A percentile compares a stretch with the other conserved stretches of the same genome.
These are phyloP conservation scores for Argya squamiceps DNA, from an alignment of 2,797 vertebrate species.

Conservation along the genomic window DNA sequence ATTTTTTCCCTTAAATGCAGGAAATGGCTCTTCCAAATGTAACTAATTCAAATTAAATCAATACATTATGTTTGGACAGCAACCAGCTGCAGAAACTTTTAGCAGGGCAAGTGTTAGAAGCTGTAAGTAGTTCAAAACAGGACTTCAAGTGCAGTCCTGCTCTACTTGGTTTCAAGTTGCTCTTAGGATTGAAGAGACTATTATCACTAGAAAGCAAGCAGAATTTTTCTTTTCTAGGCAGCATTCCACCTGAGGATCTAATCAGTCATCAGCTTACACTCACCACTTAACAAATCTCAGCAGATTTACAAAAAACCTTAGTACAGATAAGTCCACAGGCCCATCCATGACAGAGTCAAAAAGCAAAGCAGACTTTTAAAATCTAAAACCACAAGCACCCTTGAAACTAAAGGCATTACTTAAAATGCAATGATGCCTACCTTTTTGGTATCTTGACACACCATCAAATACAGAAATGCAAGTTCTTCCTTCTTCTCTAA, in stretches of 20 bases:
- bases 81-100: not conserved
- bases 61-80: not conserved
- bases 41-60: not conserved
- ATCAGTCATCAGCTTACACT: not conserved
- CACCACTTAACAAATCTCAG: not conserved
- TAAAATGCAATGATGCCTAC: not conserved
- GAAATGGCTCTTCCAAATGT: slow-evolving; percentile 38
- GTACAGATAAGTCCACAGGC: not conserved
- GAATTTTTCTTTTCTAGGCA: not conserved
- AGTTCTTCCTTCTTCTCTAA: not conserved
- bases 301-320: not conserved
- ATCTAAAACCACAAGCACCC: not conserved
- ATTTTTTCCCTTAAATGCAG: not conserved
- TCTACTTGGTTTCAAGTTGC: not conserved
- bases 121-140: not conserved
- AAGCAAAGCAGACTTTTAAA: not conserved
- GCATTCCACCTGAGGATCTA: not conserved
- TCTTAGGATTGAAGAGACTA: not conserved
- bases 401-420: not conserved
- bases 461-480: not conserved
- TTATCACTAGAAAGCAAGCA: not conserved
- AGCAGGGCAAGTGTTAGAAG: not conserved
- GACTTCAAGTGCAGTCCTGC: not conserved
- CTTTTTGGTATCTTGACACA: not conserved
- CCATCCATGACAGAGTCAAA: not conserved